phyloP scores from a whole-genome alignment of 2,888 invertebrate genomes.

The Anorthoa munda region DNA sequence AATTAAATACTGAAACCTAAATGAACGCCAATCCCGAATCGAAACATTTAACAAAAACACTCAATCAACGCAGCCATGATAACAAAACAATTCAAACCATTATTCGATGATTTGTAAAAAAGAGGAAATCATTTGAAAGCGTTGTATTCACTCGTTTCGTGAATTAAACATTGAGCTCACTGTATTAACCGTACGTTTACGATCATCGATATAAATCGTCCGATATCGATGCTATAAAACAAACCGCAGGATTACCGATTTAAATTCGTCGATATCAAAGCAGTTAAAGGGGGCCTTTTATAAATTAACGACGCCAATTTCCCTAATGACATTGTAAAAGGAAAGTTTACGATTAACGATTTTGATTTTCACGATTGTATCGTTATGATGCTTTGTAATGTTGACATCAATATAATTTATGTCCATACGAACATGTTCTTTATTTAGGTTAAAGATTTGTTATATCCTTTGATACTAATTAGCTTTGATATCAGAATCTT shows the following conservation, averaged over 20 bases:
- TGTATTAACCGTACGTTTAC: conserved; percentile 77
- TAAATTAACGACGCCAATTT: conserved; percentile 90
- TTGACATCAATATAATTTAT: conserved; percentile 20
- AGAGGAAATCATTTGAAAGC: conserved; percentile 26
- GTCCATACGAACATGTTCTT: background rate
- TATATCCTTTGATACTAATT: background rate
- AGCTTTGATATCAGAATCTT: background rate
- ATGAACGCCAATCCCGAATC: background rate
- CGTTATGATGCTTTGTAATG: conserved; percentile 59
- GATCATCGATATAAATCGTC: conserved; percentile 82
- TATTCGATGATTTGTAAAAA: conserved; percentile 7
- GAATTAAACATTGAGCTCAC: conserved; percentile 77
- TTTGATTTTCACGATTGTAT: conserved; percentile 80
- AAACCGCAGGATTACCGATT: conserved; percentile 89
- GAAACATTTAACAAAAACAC: conserved; percentile 6
- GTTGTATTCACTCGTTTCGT: conserved; percentile 68
- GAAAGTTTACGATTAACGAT: conserved; percentile 86
- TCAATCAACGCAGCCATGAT: conserved; percentile 6
- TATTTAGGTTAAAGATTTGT: background rate
- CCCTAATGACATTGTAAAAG: conserved; percentile 90
- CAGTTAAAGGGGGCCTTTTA: conserved; percentile 86
- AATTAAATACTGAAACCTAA: background rate
- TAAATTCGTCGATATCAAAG: conserved; percentile 87
- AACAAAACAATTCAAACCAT: conserved; percentile 12
- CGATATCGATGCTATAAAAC: conserved; percentile 87